phyloP scores from a whole-genome alignment of 2,888 invertebrate genomes.

The Serripes groenlandicus region DNA sequence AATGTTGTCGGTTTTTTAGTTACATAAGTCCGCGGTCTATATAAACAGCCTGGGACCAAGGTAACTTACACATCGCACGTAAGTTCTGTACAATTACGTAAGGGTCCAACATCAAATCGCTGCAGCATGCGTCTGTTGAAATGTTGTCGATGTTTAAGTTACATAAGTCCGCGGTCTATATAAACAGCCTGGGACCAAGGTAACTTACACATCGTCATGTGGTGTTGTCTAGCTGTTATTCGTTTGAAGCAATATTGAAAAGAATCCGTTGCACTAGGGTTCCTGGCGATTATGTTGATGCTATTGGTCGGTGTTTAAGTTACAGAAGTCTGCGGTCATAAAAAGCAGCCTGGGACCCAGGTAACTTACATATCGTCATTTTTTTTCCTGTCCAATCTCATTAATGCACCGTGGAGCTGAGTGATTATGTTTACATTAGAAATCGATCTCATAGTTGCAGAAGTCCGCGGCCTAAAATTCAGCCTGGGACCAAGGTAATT shows the following conservation, averaged over 20 bases:
- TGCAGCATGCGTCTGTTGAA: too few relatives aligned
- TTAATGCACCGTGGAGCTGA: background rate
- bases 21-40: conserved; percentile 42
- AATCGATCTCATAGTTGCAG: conserved; percentile 31
- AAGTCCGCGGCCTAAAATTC: conserved; percentile 25
- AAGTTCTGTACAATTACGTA: too few relatives aligned
- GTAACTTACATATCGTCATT: conserved; percentile 42
- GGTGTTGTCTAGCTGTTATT: too few relatives aligned
- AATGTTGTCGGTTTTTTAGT: conserved; percentile 29
- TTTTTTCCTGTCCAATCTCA: background rate
- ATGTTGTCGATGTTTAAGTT: conserved; percentile 19
- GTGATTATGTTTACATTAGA: background rate
- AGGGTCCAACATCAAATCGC: too few relatives aligned
- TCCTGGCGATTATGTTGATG: too few relatives aligned
- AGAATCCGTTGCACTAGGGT: too few relatives aligned
- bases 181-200: conserved; percentile 34
- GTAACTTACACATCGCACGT: too few relatives aligned
- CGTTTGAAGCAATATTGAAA: too few relatives aligned
- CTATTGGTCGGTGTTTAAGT: conserved; percentile 35
- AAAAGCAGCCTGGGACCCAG: conserved; percentile 38
- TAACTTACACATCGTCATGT: conserved; percentile 41
- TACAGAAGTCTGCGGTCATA: conserved; percentile 37
- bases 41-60: conserved; percentile 45
- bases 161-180: conserved; percentile 27
- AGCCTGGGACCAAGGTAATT: conserved; percentile 53